Conservation (phyloP, 2,113 vertebrate genomes). For the Petroica traversi region DNA sequence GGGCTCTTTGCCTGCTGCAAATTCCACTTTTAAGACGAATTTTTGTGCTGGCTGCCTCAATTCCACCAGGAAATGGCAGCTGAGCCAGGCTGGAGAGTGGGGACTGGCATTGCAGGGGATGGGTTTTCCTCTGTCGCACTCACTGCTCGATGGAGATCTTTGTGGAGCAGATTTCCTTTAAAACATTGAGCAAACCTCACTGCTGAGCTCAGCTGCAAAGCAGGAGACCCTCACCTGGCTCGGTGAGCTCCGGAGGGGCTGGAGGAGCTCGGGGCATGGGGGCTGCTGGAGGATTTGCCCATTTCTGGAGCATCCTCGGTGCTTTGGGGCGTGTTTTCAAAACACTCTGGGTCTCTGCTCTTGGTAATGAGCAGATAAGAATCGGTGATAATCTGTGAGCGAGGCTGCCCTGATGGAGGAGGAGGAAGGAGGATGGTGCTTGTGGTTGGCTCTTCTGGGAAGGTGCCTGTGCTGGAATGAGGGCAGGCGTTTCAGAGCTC, state of each 20-base stretch:
- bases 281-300: background rate
- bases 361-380: too few species aligned
- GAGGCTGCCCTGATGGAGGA: background rate
- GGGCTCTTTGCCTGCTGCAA: background rate
- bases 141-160: background rate
- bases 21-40: constrained; percentile 22
- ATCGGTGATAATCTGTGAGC: background rate
- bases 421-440: background rate
- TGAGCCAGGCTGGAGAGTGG: background rate
- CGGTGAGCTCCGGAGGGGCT: background rate
- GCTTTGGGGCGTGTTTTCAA: background rate
- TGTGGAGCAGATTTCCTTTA: background rate
- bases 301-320: background rate
- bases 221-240: background rate
- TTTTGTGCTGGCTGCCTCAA: background rate
- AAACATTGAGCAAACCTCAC: background rate
- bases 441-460: background rate
- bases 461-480: background rate
- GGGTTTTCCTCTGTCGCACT: fast-evolving
- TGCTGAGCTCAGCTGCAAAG: background rate
- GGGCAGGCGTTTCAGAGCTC: background rate
- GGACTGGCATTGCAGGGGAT: too few species aligned
- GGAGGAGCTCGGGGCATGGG: background rate
- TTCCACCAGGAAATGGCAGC: background rate
- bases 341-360: background rate